Base-by-base conservation (phyloP, 1,140 invertebrate species). In the Archegozetes longisetosus region DNA sequence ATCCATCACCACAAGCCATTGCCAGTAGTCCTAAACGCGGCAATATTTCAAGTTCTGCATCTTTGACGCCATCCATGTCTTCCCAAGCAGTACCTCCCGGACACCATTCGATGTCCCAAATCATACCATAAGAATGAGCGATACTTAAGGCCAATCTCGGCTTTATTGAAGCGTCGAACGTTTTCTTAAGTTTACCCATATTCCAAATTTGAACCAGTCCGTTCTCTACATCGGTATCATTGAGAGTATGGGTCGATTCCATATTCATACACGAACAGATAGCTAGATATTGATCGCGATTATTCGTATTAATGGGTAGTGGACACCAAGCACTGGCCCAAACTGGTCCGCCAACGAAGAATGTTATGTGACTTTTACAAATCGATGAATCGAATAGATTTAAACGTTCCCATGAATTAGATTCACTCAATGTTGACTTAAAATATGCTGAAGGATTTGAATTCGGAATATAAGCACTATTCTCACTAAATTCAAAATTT, bases 81-180 rank as follows among this genome's bases (percentile, higher is more conserved):
- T 53, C 27, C 25, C 53, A 63, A 2, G 78, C 78, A 23, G 25
- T 60, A 56, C 83, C 83, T 0, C 82, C 83, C 12, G 84, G 83
- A 72, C 84, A 86, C 83, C 83, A 86, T 66, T 79, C 78, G 68
- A 85, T 71, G 29, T 76, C 73, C 81, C 82, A 84, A n/a, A 83
- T 70, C 4, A 76, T 76, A 17, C 84, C 83, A 64, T 72, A 74
- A 23, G 81, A 73, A 66, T 84, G 80, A 27, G 74, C 75, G 53
- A 86, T 70, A 1, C 75, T 77, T 58, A 80, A 76, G 1, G 70
- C 68, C 55, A 82, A 70, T 53, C 60, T 62, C 3, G 75, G 72
- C 56, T 61, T 32, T 17, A 49, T 60, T 40, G 23, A 52, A 28
- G 1, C 23, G 29, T 13, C n/a, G 3, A 55, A 53, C 24, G 50